Evolutionary conservation across 1,140 invertebrate species (phyloP), one percentile per base, ranked within the genome.

Genomic region (Onthophagus taurus): DNA sequence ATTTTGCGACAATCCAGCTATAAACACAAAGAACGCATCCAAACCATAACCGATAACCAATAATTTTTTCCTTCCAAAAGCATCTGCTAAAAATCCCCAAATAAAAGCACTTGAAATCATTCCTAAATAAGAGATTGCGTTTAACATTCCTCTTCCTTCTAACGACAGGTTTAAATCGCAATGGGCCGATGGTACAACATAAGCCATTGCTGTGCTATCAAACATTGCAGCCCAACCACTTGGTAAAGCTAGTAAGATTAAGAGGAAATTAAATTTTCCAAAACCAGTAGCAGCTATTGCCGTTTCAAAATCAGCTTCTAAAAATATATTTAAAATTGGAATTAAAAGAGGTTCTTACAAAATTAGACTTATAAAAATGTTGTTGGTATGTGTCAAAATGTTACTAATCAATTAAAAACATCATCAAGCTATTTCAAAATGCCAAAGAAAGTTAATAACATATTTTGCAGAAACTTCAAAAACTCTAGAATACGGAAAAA

Each of bases 51-150:
- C 84, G 51, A 72, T 75, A 17, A 85, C 66, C 18, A 90, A 67
- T 24, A 89, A 72, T 31, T 74, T 72, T 42, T 72, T 72, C 8
- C 87, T 71, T 1, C 88, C 88, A 18, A 79, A 66, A 0, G 78
- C 77, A 57, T 92, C 88, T 0, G 83, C 81, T 5, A 89, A 54
- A 46, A 81, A 85, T 3, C 87, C 87, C 85, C 86, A 90, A 12
- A 88, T 52, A 54, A 85, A 75, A 0, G 83, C 84, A 34, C 85
- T 86, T 0, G 76, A 67, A 49, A 89, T 77, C 85, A 89, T 90
- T 34, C 87, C 83, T 46, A 69, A 68, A 61, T 81, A 85, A 17
- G 74, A 70, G 30, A 75, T 70, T 1, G 75, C 78, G 45, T 78
- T 83, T 0, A 85, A 57, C 2, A 78, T 67, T 1, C 82, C 81